Percentiles rank a stretch among this genome's conserved stretches.
Evolutionary conservation across 2,888 invertebrate genomes (phyloP).

Genomic region (Sinhomidia bicolor): DNA sequence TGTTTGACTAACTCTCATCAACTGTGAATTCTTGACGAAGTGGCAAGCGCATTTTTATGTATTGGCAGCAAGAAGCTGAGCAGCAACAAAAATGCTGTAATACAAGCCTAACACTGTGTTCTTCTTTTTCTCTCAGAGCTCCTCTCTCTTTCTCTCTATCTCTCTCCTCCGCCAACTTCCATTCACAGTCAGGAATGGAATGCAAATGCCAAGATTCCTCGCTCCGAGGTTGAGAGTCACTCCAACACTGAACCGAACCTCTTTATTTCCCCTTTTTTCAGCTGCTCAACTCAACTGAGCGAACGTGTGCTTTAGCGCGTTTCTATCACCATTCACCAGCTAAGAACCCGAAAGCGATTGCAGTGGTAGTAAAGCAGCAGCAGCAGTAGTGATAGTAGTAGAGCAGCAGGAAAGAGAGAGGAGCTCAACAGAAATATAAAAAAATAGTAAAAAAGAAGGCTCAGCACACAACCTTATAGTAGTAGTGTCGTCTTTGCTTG

Average conservation of each 20-base stretch:
- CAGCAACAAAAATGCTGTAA: not conserved
- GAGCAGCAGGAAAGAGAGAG: not conserved
- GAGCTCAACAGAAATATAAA: not conserved
- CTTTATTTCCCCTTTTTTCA: not conserved
- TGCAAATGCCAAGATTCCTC: conserved; percentile 72
- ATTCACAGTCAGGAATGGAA: conserved; percentile 71
- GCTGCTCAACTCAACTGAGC: too few relatives aligned
- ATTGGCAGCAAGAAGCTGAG: not conserved
- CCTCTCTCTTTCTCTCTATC: too few relatives aligned
- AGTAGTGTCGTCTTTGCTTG: not conserved
- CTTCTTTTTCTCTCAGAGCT: not conserved
- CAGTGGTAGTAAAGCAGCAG: not conserved
- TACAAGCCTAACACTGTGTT: not conserved
- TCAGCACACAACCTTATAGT: too few relatives aligned
- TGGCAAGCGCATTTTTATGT: conserved; percentile 1
- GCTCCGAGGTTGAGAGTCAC: conserved; percentile 64
- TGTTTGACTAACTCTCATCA: conserved; percentile 41
- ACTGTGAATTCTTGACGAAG: conserved; percentile 56
- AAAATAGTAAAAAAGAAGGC: not conserved
- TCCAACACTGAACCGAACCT: conserved; percentile 12
- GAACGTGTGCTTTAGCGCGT: conserved; percentile 51
- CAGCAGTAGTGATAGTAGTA: not conserved
- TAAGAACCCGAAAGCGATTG: not conserved
- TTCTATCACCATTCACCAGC: conserved; percentile 45
- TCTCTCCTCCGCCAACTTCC: conserved; percentile 32